Percentiles rank a stretch among this genome's conserved stretches.
Evolutionary conservation across 2,113 vertebrate genomes (phyloP).

Genomic region (Mohoua ochrocephala): DNA sequence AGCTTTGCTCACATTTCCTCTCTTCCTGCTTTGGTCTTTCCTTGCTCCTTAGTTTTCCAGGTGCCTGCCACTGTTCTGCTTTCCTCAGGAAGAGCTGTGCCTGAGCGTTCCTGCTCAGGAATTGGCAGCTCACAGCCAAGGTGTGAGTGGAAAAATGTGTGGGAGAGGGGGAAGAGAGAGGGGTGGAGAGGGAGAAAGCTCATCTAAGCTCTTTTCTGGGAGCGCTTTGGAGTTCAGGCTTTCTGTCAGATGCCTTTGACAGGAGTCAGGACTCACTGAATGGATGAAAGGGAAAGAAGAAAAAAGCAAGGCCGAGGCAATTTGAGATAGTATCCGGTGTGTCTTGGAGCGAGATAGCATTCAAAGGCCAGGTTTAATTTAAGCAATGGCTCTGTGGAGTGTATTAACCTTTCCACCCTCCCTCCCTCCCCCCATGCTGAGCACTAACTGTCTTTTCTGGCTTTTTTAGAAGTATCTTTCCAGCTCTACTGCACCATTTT

Average conservation of each 20-base stretch:
- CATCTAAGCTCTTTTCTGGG: not conserved
- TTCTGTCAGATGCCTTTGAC: conserved; percentile 7
- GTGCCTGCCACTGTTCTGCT: not conserved
- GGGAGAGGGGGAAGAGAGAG: not conserved
- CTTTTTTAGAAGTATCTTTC: conserved; percentile 7
- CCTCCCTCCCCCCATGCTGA: not conserved
- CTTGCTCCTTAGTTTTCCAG: not conserved
- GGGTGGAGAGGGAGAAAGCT: not conserved
- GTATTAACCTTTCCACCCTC: conserved; percentile 1
- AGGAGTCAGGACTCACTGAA: not conserved
- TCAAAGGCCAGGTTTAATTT: conserved; percentile 65
- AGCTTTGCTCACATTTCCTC: not conserved
- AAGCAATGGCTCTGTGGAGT: conserved; percentile 31
- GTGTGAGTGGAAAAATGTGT: not conserved
- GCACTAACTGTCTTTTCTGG: conserved; percentile 18
- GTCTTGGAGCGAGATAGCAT: conserved; percentile 16
- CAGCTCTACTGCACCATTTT: not conserved
- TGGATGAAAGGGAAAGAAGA: not conserved
- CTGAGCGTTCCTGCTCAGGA: not conserved
- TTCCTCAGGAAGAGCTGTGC: not conserved
- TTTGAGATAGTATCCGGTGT: conserved; percentile 12
- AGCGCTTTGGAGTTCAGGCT: not conserved
- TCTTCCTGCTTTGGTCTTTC: not conserved
- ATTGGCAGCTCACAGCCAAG: not conserved
- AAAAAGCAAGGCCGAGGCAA: not conserved